Conservation (phyloP, 2,113 vertebrate genomes). For the Galemys pyrenaicus region DNA sequence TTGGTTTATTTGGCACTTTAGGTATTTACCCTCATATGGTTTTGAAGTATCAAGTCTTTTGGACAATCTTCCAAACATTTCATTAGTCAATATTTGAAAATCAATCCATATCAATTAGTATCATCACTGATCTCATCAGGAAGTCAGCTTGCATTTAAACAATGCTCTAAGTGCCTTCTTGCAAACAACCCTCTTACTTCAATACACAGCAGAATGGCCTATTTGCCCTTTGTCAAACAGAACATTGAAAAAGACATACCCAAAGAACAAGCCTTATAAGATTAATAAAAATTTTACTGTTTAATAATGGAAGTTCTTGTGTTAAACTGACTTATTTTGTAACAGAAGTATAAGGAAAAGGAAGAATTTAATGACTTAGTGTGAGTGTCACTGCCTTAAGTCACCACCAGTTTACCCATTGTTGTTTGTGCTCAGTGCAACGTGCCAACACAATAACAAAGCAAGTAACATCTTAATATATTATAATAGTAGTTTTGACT, state of each 20-base stretch:
- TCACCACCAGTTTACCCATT: neutral
- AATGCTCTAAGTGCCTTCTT: neutral
- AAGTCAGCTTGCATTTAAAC: neutral
- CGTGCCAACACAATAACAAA: neutral
- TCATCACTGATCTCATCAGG: neutral
- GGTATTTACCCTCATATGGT: neutral
- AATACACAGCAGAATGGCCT: neutral
- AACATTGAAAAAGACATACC: neutral
- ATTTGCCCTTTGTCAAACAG: neutral
- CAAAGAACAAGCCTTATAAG: neutral
- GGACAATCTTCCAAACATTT: constrained; percentile 32
- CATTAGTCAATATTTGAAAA: constrained; percentile 11
- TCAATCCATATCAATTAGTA: neutral
- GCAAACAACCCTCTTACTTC: neutral
- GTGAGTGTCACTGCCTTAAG: neutral
- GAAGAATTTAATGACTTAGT: neutral
- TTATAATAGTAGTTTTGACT: neutral
- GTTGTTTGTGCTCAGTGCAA: neutral
- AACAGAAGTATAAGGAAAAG: neutral
- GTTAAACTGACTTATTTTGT: neutral
- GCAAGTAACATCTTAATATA: neutral
- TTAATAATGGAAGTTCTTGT: neutral
- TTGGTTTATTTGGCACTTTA: neutral
- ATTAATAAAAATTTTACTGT: neutral
- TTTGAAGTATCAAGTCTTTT: constrained; percentile 8